Evolutionary conservation across 2,888 invertebrate genomes (phyloP).

Genomic region (Cosmorhoe ocellata): DNA sequence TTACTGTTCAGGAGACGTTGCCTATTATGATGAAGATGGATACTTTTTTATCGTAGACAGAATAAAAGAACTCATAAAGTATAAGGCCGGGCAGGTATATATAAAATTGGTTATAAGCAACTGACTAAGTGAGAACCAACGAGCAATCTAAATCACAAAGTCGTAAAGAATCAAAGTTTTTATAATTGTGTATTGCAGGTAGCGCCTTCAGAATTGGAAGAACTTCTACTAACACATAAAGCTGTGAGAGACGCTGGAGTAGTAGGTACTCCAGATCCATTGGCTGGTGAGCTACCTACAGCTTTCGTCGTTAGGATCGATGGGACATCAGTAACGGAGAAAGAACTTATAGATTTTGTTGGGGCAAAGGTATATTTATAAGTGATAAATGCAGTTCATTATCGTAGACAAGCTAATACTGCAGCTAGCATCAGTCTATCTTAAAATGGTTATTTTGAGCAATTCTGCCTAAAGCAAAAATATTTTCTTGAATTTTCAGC

Average conservation of each 20-base stretch:
- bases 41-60: conserved; percentile 63
- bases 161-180: no score
- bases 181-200: conserved; percentile 43
- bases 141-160: no score
- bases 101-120: not conserved
- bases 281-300: conserved; percentile 61
- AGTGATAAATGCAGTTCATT: no score
- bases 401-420: no score
- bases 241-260: conserved; percentile 62
- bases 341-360: conserved; percentile 55
- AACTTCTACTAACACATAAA: conserved; percentile 53
- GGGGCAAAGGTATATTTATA: conserved; percentile 45
- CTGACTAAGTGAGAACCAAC: not conserved
- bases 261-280: conserved; percentile 52
- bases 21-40: conserved; percentile 62
- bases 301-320: conserved; percentile 60
- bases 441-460: no score
- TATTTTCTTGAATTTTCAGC: no score
- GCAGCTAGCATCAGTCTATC: no score
- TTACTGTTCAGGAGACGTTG: conserved; percentile 64
- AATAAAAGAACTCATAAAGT: conserved; percentile 68
- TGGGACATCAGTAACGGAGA: conserved; percentile 44
- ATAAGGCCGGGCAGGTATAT: conserved; percentile 63
- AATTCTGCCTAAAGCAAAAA: no score
- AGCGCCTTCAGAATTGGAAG: conserved; percentile 65